Conservation (phyloP, 92 coral and sea anemone genomes). For the Palythoa grandiflora region DNA sequence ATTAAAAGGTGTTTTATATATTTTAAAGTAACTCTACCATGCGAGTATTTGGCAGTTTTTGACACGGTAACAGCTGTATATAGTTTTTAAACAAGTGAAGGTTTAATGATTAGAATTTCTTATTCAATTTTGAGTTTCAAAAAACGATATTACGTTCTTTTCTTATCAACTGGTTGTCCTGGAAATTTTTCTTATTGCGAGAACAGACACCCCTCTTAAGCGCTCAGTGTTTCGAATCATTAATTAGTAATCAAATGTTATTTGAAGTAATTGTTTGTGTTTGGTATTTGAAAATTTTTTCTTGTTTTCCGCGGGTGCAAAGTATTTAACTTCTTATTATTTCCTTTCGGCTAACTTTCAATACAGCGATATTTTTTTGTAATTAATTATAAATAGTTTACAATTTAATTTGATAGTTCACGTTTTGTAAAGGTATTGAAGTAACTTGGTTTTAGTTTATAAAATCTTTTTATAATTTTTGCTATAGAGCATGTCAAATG, state of each 20-base stretch:
- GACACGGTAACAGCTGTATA: background rate
- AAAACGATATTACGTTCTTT: constrained; percentile 27
- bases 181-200: constrained; percentile 12
- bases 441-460: too few relatives aligned
- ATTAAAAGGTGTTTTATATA: background rate
- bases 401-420: background rate
- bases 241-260: constrained; percentile 33
- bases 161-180: constrained; percentile 27
- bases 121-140: background rate
- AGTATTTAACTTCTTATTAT: constrained; percentile 7
- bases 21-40: background rate
- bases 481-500: too few relatives aligned
- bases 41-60: background rate
- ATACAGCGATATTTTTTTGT: background rate
- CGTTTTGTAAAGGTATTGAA: background rate
- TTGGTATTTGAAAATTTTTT: constrained; percentile 5
- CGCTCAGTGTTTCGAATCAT: constrained; percentile 22
- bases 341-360: background rate
- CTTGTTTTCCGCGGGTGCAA: constrained; percentile 11
- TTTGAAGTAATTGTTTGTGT: constrained; percentile 31
- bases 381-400: background rate
- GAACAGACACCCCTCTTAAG: background rate
- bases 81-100: background rate
- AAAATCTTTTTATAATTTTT: too few relatives aligned
- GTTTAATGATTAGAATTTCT: constrained; percentile 25